These are phyloP conservation scores for Spisula subtruncata DNA, from an alignment of 2,888 invertebrate genomes.

Conservation along the genomic window DNA sequence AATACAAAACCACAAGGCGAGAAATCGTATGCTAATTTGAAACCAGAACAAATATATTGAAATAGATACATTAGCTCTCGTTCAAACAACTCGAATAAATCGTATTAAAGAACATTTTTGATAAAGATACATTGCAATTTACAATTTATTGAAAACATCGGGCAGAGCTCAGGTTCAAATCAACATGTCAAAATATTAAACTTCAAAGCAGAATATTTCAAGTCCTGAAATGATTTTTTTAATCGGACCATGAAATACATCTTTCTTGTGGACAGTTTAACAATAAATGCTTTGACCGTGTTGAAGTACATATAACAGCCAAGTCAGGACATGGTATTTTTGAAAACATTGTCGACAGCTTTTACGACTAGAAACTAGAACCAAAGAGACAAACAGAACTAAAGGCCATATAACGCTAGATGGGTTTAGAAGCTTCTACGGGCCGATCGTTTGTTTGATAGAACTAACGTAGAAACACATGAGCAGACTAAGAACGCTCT, in stretches of 20 bases:
- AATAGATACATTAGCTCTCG: background rate
- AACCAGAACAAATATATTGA: background rate
- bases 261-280: constrained; percentile 30
- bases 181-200: constrained; percentile 24
- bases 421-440: background rate
- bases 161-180: background rate
- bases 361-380: background rate
- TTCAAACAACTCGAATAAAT: background rate
- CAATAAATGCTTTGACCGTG: constrained; percentile 2
- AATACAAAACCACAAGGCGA: background rate
- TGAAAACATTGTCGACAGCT: constrained; percentile 37
- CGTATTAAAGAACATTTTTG: background rate
- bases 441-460: constrained; percentile 3
- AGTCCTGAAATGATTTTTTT: background rate
- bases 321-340: constrained; percentile 45
- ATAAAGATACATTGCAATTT: background rate
- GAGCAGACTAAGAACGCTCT: constrained; percentile 42
- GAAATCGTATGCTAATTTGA: constrained; percentile 20
- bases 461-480: constrained; percentile 31
- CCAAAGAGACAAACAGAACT: constrained; percentile 14
- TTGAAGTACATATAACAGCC: constrained; percentile 28
- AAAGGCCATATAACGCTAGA: background rate
- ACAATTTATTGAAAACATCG: background rate
- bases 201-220: constrained; percentile 16
- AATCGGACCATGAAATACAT: background rate